Evolutionary conservation across 2,797 vertebrate species (phyloP).

Genomic region (Pantherophis alleghaniensis): DNA sequence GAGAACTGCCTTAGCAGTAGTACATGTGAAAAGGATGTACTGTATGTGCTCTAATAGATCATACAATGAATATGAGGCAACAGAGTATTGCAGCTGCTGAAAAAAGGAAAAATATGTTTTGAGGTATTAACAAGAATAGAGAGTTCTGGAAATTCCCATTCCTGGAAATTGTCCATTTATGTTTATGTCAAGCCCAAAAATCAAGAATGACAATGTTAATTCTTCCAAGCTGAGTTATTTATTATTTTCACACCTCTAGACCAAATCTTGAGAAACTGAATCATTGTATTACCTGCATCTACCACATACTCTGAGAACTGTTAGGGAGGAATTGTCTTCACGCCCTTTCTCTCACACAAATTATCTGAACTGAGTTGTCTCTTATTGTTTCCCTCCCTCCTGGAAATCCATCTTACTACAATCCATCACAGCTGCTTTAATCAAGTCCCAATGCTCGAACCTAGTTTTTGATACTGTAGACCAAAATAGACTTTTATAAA

Average conservation of each 20-base stretch:
- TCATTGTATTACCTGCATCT: background rate
- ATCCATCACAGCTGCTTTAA: background rate
- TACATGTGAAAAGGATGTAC: background rate
- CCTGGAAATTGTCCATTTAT: background rate
- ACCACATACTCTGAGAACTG: background rate
- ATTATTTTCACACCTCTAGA: background rate
- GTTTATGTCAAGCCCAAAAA: background rate
- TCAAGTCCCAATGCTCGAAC: background rate
- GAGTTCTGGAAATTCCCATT: background rate
- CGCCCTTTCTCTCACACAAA: background rate
- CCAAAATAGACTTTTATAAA: background rate
- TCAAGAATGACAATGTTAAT: background rate
- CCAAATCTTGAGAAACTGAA: background rate
- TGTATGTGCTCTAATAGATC: background rate
- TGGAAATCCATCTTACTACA: background rate
- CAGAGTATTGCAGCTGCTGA: background rate
- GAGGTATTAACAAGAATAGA: background rate
- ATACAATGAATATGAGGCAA: background rate
- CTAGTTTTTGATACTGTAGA: background rate
- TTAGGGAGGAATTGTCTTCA: background rate
- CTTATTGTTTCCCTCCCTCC: background rate
- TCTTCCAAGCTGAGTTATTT: background rate
- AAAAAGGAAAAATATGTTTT: background rate
- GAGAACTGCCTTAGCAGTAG: background rate
- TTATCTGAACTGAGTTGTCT: background rate